Conservation (phyloP, 2,113 vertebrate species). For the Euleptes europaea region DNA sequence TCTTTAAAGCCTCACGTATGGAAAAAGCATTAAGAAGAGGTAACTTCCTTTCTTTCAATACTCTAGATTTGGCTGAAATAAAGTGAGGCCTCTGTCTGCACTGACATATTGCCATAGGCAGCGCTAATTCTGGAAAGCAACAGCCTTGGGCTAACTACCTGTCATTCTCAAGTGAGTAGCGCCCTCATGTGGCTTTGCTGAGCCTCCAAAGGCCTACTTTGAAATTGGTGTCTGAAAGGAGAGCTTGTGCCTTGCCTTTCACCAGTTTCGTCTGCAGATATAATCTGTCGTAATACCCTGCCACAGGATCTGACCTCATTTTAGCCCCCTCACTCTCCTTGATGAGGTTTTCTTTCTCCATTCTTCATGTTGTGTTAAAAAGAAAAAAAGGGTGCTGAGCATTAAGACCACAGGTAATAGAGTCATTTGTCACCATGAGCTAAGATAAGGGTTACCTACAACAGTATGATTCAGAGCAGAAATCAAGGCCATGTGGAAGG, state of each 20-base stretch:
- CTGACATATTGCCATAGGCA: rapidly evolving
- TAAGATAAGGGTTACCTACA: background rate
- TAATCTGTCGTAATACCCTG: background rate
- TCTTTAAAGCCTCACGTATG: rapidly evolving
- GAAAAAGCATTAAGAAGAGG: rapidly evolving
- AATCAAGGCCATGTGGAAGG: background rate
- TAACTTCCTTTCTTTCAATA: rapidly evolving
- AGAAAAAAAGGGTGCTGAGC: background rate
- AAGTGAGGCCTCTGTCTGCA: rapidly evolving
- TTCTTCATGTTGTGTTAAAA: conserved; percentile 2
- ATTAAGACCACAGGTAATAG: background rate
- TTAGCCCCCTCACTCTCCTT: background rate
- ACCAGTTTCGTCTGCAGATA: background rate
- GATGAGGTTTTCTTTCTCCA: background rate
- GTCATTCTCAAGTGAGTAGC: background rate
- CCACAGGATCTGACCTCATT: background rate
- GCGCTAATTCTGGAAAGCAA: background rate
- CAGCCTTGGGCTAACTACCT: background rate
- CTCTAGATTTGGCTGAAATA: rapidly evolving
- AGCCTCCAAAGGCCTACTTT: background rate
- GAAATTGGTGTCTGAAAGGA: background rate
- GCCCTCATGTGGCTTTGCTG: conserved; percentile 8
- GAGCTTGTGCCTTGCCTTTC: background rate
- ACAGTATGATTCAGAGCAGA: conserved; percentile 14
- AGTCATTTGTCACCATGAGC: background rate